phyloP scores from a whole-genome alignment of 2,888 invertebrate species.

The Drosophila anceps region DNA sequence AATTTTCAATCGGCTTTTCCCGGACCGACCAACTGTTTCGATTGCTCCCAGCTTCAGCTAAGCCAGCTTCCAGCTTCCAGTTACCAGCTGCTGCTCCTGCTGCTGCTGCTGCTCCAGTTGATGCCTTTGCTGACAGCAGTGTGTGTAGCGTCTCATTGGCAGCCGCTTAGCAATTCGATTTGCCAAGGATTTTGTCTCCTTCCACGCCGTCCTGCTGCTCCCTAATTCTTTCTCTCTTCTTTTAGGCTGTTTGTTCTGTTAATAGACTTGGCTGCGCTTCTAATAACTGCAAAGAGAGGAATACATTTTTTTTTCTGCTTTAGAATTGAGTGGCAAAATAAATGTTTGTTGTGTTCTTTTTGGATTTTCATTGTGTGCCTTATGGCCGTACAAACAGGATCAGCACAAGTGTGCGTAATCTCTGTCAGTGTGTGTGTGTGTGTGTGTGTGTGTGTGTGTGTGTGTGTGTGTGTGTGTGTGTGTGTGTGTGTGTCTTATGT shows the following conservation, averaged over 20 bases:
- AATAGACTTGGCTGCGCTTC: constrained; percentile 64
- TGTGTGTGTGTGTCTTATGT: not conserved
- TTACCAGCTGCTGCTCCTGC: constrained; percentile 8
- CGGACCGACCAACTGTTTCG: constrained; percentile 58
- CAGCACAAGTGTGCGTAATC: constrained; percentile 16
- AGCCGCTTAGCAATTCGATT: constrained; percentile 56
- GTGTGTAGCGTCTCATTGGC: constrained; percentile 51
- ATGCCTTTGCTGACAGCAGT: constrained; percentile 35
- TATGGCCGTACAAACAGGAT: constrained; percentile 43
- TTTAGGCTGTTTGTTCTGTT: constrained; percentile 64
- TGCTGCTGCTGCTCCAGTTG: constrained; percentile 12
- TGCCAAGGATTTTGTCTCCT: constrained; percentile 30
- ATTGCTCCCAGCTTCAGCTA: constrained; percentile 23
- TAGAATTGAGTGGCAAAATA: constrained; percentile 57
- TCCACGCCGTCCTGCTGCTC: not conserved
- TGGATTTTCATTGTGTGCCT: constrained; percentile 53
- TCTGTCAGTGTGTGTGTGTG: not conserved
- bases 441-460: not conserved
- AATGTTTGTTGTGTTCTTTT: constrained; percentile 40
- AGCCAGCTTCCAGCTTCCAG: constrained; percentile 9
- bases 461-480: not conserved
- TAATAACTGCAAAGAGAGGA: constrained; percentile 71
- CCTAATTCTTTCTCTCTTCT: constrained; percentile 16
- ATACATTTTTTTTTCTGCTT: constrained; percentile 26
- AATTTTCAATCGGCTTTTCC: constrained; percentile 77